Evolutionary conservation across 2,113 vertebrate species (phyloP), one percentile per base, ranked within the genome.

Genomic region (Prochilodus magdalenae): DNA sequence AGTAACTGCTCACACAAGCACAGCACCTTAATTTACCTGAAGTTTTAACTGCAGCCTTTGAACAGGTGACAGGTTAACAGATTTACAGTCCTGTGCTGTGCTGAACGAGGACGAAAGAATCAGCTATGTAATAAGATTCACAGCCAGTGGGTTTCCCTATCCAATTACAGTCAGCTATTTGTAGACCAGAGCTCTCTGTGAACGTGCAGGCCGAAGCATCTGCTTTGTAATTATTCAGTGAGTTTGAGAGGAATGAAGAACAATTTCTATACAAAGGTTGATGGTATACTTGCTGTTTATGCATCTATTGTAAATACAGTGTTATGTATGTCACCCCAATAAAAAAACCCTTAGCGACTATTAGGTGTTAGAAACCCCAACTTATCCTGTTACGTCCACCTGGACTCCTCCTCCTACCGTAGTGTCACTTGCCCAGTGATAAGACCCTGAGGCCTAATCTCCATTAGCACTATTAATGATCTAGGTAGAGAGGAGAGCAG

Each of bases 381-480:
- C 12, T 60, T 26, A 24, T 60, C 57, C 22, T 26, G 20, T 27
- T 15, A 16, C 44, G 22, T 69, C n/a, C 20, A 55, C 20, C 49
- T 22, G 30, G 51, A 27, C 77, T 71, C 49, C 71, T 75, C 36
- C 22, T 60, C 24, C 71, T 51, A 20, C 22, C 59, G n/a, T 53
- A 27, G 5, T 30, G 55, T 36, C 18, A 40, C 5, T 53, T 49
- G 30, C 47, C n/a, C 29, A 24, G 29, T 51, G 57, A 22, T 3
- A 66, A 65, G 13, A 4, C 60, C 67, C 40, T 27, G 3, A 53
- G 49, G 6, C 1, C 72, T 75, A 81, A 81, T 81, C 80, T 81
- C 72, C 72, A 75, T 44, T 67, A 69, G 65, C 36, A 20, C 8
- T 69, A 75, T 51, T 63, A 72, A 15, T 14, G n/a, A 55, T 49